Conservation (phyloP, 1,140 invertebrate genomes). For the Sarcophaga peregrina region DNA sequence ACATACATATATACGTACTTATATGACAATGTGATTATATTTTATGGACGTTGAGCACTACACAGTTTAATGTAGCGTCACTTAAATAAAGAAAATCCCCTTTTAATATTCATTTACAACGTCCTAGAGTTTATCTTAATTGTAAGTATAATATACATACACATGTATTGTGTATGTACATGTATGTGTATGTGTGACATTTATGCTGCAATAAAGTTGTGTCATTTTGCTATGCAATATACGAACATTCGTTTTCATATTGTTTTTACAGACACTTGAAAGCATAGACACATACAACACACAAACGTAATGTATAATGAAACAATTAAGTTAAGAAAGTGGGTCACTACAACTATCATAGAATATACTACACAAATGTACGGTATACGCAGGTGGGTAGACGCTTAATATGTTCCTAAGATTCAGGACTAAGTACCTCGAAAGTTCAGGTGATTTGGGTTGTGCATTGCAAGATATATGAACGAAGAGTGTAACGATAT, state of each 20-base stretch:
- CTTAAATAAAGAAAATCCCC: conserved; percentile 29
- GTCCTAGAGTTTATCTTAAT: conserved; percentile 34
- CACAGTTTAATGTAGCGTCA: no score
- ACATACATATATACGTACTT: no score
- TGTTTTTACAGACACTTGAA: neutral
- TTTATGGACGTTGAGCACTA: no score
- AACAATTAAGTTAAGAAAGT: conserved; percentile 47
- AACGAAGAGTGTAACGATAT: no score
- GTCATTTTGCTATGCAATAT: conserved; percentile 22
- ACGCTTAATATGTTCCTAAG: no score
- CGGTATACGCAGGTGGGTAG: neutral
- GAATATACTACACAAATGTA: neutral
- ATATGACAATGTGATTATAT: no score
- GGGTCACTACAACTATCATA: conserved; percentile 43
- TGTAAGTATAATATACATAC: neutral
- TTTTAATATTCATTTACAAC: conserved; percentile 40
- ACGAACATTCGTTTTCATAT: neutral
- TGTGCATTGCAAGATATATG: no score
- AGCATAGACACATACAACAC: neutral
- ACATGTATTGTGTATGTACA: no score
- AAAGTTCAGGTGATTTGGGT: no score
- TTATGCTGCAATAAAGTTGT: conserved; percentile 35
- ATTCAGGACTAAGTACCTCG: no score
- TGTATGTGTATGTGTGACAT: neutral
- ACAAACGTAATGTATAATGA: conserved; percentile 40